A percentile compares a stretch with the other conserved stretches of the same genome.
Evolutionary conservation across 2,888 invertebrate species (phyloP).

Genomic region (Drosophila lacicola): DNA sequence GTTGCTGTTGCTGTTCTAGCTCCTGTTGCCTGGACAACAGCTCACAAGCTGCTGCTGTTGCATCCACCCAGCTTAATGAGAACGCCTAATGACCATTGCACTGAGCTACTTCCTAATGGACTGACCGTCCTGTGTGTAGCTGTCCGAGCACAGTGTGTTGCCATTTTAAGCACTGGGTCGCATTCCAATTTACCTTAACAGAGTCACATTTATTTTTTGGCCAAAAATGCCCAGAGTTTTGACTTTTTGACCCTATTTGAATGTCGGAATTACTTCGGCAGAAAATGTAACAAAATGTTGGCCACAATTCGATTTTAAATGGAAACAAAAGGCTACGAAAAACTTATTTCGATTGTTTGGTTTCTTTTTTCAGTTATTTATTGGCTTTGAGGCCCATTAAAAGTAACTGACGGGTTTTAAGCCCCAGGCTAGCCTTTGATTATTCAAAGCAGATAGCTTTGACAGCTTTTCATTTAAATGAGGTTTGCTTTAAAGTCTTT

Average conservation of each 20-base stretch:
- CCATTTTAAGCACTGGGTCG: neutral
- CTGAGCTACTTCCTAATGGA: conserved; percentile 15
- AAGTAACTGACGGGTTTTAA: too few relatives aligned
- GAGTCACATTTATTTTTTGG: neutral
- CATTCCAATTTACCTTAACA: neutral
- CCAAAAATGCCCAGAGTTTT: neutral
- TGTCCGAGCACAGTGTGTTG: neutral
- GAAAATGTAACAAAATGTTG: too few relatives aligned
- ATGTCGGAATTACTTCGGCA: too few relatives aligned
- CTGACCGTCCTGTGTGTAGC: conserved; percentile 1
- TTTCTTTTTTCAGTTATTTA: too few relatives aligned
- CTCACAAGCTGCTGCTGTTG: conserved; percentile 5
- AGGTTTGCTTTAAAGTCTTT: too few relatives aligned
- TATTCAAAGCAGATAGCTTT: too few relatives aligned
- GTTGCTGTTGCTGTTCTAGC: neutral
- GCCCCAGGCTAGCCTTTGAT: too few relatives aligned
- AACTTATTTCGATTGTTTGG: too few relatives aligned
- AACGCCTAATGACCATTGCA: conserved; percentile 34
- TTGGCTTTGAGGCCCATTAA: too few relatives aligned
- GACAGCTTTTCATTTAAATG: too few relatives aligned
- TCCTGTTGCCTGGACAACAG: conserved; percentile 17
- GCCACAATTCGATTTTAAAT: too few relatives aligned
- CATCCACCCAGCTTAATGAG: conserved; percentile 17
- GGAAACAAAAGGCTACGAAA: too few relatives aligned
- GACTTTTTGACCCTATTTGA: neutral